Evolutionary conservation across 2,797 vertebrate genomes (phyloP).

Genomic region (Alauda arvensis): DNA sequence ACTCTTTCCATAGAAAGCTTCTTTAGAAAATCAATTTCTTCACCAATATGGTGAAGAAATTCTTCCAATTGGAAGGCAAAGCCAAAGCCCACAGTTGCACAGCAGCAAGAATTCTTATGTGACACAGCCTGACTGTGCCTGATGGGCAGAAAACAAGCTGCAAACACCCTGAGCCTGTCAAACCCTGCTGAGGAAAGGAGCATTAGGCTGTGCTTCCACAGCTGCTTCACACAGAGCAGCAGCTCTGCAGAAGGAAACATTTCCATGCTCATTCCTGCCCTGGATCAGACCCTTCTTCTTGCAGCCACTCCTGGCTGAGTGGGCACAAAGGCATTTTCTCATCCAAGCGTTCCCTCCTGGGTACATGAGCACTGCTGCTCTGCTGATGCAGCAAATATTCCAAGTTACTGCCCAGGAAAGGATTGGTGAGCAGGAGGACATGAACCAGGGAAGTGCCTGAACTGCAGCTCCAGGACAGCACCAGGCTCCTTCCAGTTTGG

Average conservation of each 20-base stretch:
- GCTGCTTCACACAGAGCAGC: not conserved
- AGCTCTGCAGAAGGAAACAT: not conserved
- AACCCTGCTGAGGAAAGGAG: not conserved
- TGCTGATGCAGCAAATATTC: not conserved
- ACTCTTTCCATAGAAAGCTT: not conserved
- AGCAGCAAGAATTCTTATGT: not conserved
- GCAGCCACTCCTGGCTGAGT: not conserved
- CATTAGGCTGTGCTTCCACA: fast-evolving
- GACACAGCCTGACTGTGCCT: not conserved
- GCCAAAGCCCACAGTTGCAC: not conserved
- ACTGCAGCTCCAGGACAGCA: not conserved
- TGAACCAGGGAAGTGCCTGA: not conserved
- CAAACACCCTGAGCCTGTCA: not conserved
- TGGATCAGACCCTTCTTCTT: not conserved
- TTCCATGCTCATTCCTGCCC: not conserved
- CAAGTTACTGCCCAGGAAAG: not conserved
- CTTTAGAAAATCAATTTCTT: not conserved
- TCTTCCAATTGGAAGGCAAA: not conserved
- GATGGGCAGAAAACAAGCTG: not conserved
- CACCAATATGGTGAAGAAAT: not conserved
- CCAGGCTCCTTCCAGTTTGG: not conserved
- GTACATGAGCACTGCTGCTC: not conserved
- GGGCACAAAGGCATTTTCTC: not conserved
- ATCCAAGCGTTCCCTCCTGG: not conserved
- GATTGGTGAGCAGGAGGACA: not conserved